Base-by-base conservation (phyloP, 2,113 vertebrate genomes). In the Solea solea region DNA sequence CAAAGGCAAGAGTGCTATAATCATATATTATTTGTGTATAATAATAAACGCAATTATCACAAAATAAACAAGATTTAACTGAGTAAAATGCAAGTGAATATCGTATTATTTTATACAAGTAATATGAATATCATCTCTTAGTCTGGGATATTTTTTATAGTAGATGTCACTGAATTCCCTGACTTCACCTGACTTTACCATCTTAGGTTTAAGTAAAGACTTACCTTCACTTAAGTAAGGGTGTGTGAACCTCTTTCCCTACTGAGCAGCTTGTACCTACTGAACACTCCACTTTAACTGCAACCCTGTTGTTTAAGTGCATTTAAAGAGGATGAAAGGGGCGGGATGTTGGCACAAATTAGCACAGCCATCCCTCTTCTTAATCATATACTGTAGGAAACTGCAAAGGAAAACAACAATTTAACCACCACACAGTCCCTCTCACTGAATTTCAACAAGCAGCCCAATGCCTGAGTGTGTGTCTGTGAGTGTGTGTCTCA, bases 351-450 rank as follows among this genome's bases (percentile, higher is more conserved):
- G 9, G 54, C 12, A 48, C 63, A 65, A 54, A 72, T 44, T 9
- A 61, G 72, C 41, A 44, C 49, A 64, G 8, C n/a, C 52, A 25
- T 74, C 39, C 27, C 53, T 64, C 51, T 13, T 11, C 59, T 57
- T 74, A 77, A 71, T 67, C 28, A 76, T 28, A 83, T 63, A 78
- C 44, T 62, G 60, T 4, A 69, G 21, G 21, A 63, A 81, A 16
- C 49, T n/a, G 66, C 9, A 39, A 46, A 42, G 41, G 53, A 79
- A 81, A 75, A 82, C 64, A 78, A 66, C 64, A 71, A 64, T 87
- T 78, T 64, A 68, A 4, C 45, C 59, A 25, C 71, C 74, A 49
- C 64, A 62, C 60, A 49, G 21, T 58, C 21, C 75, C 41, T 81
- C 78, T 80, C 66, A 50, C 44, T 62, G 42, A 64, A 16, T 16